Base-by-base conservation (phyloP, 2,888 invertebrate species). In the Antheraea yamamai region DNA sequence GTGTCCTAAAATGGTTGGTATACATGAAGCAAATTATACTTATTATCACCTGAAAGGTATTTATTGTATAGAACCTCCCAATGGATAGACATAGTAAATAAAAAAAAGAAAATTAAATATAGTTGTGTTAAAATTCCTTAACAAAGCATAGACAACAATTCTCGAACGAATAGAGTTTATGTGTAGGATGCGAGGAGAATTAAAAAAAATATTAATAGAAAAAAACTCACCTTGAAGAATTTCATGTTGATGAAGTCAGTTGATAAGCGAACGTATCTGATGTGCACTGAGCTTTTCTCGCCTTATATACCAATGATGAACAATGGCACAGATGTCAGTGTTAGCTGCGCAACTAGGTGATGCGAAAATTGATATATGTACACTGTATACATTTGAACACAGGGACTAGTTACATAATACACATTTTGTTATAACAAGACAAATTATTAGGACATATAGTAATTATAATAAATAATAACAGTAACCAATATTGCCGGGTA, bases 201-300 rank as follows among this genome's bases (percentile, higher is more conserved):
- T 1, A 3, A 30, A 30, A 30, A 64, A 23, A 64, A 6, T 26
- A 4, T 14, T 0, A 66, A 3, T 12, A 47, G 14, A 30, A 66
- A 66, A 16, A 30, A 4, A 70, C 70, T 39, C 20, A 70, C 39
- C n/a, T 70, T 70, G n/a, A 70, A 39, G 70, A 70, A 20, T 20
- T 70, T 20, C 70, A 70, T 70, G n/a, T 39, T 70, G 70, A 39
- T 39, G 61, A 35, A 75, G 61, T 72, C 47, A 64, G 64, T 75
- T 35, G 68, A 68, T 68, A 35, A 18, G 14, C 10, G 68, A 20
- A 68, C 1, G 14, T 35, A 68, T 68, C 68, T 68, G 68, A 68
- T 68, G 18, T 35, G 7, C 30, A 66, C 18, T 20, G 68, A 68
- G 2, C 68, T 16, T 18, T 30, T 18, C 35, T 68, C 18, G 35